These are phyloP conservation scores for Drosophila nannoptera DNA, from an alignment of 1,140 invertebrate species.

Conservation along the genomic window DNA sequence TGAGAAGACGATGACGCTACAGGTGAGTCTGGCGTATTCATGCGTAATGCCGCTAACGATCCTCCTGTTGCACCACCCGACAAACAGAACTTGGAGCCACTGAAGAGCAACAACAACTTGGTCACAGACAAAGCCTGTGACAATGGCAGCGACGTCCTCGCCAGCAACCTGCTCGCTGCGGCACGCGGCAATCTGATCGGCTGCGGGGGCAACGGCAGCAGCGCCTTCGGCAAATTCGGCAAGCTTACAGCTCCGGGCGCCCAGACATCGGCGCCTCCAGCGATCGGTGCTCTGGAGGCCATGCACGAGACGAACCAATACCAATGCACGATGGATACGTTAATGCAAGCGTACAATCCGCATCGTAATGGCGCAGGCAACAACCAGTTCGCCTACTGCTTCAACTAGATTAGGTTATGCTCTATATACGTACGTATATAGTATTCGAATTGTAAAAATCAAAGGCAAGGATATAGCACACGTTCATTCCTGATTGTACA, in stretches of 20 bases:
- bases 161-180: conserved; percentile 42
- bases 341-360: conserved; percentile 78
- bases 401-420: conserved; percentile 40
- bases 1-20: conserved; percentile 70
- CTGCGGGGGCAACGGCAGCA: conserved; percentile 24
- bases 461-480: background rate
- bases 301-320: conserved; percentile 62
- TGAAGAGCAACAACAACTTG: conserved; percentile 41
- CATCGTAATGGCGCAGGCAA: conserved; percentile 68
- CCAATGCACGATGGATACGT: conserved; percentile 77
- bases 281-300: conserved; percentile 15
- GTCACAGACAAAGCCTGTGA: conserved; percentile 64
- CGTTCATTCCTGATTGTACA: conserved; percentile 75
- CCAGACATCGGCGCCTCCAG: conserved; percentile 29
- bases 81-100: conserved; percentile 61
- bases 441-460: conserved; percentile 12
- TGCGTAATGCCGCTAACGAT: background rate
- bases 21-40: conserved; percentile 41
- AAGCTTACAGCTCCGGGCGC: conserved; percentile 34
- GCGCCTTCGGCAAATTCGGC: conserved; percentile 62
- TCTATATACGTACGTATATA: background rate
- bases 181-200: conserved; percentile 31
- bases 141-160: conserved; percentile 53
- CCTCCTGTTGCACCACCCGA: no score
- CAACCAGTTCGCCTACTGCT: conserved; percentile 69